A percentile compares a stretch with the other conserved stretches of the same genome.
Evolutionary conservation across 2,113 vertebrate genomes (phyloP).

Genomic region (Pachypanchax playfairii): DNA sequence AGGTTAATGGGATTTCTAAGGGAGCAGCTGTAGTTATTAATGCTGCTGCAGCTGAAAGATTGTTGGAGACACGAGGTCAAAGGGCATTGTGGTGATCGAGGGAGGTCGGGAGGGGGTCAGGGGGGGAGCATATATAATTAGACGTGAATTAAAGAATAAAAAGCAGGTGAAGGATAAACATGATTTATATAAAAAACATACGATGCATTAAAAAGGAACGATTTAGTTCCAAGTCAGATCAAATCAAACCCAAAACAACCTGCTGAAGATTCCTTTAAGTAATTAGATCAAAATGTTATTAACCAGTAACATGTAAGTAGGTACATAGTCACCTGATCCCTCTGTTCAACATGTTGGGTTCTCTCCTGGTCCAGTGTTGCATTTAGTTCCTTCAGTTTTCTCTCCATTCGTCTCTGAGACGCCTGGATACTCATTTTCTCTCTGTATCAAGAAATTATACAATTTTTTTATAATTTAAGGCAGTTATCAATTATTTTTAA

Average conservation of each 20-base stretch:
- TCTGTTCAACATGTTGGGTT: constrained; percentile 87
- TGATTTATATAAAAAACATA: too few relatives aligned
- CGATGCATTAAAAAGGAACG: too few relatives aligned
- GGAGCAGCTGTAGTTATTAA: background rate
- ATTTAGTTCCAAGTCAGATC: constrained; percentile 1
- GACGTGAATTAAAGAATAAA: background rate
- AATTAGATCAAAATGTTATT: constrained; percentile 6
- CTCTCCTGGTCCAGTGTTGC: constrained; percentile 92
- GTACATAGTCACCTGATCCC: constrained; percentile 89
- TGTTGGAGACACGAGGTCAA: constrained; percentile 25
- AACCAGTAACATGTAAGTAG: too few relatives aligned
- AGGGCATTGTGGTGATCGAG: constrained; percentile 28
- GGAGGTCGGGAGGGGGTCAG: constrained; percentile 30
- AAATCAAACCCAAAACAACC: background rate
- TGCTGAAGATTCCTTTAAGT: too few relatives aligned
- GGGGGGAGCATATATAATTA: constrained; percentile 32
- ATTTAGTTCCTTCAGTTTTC: constrained; percentile 90
- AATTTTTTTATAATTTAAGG: too few relatives aligned
- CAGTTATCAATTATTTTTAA: too few relatives aligned
- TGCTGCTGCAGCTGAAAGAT: constrained; percentile 18
- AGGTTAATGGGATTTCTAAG: background rate
- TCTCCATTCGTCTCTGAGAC: constrained; percentile 87
- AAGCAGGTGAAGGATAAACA: constrained; percentile 13
- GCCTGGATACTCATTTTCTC: constrained; percentile 86
- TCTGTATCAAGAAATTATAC: constrained; percentile 60